phyloP scores from a whole-genome alignment of 1,140 invertebrate genomes.

The Trypoxylus dichotomus region DNA sequence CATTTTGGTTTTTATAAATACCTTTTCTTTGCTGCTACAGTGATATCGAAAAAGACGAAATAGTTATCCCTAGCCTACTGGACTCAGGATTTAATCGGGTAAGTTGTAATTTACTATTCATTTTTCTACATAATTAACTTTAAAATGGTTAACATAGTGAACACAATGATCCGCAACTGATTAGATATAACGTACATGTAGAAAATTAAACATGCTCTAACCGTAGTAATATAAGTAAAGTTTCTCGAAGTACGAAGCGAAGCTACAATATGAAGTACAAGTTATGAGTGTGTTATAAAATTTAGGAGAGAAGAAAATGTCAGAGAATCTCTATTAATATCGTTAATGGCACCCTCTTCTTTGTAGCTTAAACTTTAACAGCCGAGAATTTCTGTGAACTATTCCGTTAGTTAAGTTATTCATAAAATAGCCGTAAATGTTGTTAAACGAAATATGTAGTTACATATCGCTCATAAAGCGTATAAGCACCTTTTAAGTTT shows the following conservation, averaged over 20 bases:
- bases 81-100: conserved; percentile 75
- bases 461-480: too few relatives aligned
- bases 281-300: not conserved
- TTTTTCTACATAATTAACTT: not conserved
- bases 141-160: not conserved
- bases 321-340: not conserved
- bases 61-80: conserved; percentile 65
- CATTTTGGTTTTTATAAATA: too few relatives aligned
- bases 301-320: not conserved
- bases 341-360: not conserved
- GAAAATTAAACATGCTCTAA: not conserved
- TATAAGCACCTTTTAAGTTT: too few relatives aligned
- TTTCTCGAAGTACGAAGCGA: too few relatives aligned
- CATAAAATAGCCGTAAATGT: not conserved
- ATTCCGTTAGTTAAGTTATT: not conserved
- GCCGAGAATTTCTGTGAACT: not conserved
- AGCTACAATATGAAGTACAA: not conserved
- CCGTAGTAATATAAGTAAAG: not conserved
- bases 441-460: too few relatives aligned
- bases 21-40: conserved; percentile 57
- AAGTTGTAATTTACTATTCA: conserved; percentile 46
- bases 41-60: conserved; percentile 71
- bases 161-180: not conserved
- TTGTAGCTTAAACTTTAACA: not conserved
- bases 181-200: not conserved